These are phyloP conservation scores for Numida meleagris DNA, from an alignment of 2,113 vertebrate genomes.

Conservation along the genomic window DNA sequence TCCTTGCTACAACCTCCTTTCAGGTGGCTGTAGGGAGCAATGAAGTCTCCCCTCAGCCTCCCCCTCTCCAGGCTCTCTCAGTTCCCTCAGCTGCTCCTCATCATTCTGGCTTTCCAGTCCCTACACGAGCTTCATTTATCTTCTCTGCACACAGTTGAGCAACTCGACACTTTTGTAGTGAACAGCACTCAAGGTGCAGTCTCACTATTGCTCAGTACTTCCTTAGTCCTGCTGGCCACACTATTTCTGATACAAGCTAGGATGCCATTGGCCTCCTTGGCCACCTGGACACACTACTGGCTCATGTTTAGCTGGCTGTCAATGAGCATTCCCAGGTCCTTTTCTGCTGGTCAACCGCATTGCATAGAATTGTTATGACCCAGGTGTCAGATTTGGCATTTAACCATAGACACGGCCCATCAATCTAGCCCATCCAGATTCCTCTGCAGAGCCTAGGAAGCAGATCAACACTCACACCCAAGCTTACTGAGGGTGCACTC, in stretches of 20 bases:
- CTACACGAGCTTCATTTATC: background rate
- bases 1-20: background rate
- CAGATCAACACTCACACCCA: too few relatives aligned
- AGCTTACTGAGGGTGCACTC: too few relatives aligned
- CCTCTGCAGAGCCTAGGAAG: too few relatives aligned
- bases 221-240: background rate
- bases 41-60: background rate
- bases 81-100: background rate
- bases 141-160: background rate
- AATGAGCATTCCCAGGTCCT: too few relatives aligned
- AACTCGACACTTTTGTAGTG: background rate
- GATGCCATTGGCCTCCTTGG: too few relatives aligned
- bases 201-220: background rate
- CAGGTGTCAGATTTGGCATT: too few relatives aligned
- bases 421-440: too few relatives aligned
- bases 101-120: background rate
- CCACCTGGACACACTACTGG: background rate
- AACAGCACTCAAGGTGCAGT: background rate
- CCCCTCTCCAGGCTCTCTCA: background rate
- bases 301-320: too few relatives aligned
- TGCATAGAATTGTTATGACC: too few relatives aligned
- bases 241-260: background rate
- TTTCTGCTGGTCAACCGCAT: too few relatives aligned
- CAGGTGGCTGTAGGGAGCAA: background rate
- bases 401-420: too few relatives aligned